These are phyloP conservation scores for Orius insidiosus DNA, from an alignment of 1,140 invertebrate species.

Conservation along the genomic window DNA sequence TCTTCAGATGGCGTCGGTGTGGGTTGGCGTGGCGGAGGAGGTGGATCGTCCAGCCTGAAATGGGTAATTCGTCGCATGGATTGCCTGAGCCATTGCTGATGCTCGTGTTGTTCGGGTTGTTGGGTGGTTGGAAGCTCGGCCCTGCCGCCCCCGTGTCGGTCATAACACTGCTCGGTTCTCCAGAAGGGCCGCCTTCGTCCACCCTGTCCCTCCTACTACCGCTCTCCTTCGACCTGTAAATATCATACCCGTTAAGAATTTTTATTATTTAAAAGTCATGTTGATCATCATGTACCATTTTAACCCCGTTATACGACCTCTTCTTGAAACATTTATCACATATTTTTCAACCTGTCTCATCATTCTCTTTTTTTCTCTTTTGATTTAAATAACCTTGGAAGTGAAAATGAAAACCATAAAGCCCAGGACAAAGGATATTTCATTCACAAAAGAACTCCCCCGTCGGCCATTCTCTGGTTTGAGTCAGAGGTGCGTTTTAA, in stretches of 20 bases:
- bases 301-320: no score
- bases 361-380: no score
- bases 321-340: no score
- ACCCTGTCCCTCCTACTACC: neutral
- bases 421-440: neutral
- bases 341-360: no score
- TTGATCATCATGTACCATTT: no score
- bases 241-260: no score
- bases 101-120: neutral
- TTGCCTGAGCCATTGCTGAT: conserved; percentile 8
- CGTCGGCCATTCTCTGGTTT: neutral
- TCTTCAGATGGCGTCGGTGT: neutral
- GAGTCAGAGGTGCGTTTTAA: neutral
- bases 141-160: neutral
- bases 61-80: conserved; percentile 14
- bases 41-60: conserved; percentile 11
- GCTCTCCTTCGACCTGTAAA: no score
- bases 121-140: neutral
- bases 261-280: no score
- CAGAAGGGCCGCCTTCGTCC: neutral
- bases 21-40: neutral
- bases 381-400: no score
- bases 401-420: no score
- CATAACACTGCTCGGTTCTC: neutral
- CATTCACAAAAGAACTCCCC: neutral